phyloP scores from a whole-genome alignment of 2,797 vertebrate species.

The Rallus crepitans region DNA sequence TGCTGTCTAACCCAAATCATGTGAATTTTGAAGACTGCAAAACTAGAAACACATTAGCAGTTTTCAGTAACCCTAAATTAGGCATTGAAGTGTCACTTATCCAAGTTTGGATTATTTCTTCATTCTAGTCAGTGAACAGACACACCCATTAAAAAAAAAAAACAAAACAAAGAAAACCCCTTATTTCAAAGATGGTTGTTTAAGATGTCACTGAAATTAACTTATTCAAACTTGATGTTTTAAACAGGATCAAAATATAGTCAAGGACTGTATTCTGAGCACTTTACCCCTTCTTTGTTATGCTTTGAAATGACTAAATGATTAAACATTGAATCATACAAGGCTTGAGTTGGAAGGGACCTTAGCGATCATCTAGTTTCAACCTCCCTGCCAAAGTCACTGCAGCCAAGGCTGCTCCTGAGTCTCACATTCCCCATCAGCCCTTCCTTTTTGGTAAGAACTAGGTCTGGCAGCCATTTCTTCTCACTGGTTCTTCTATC shows the following conservation, averaged over 20 bases:
- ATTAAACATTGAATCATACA: background rate
- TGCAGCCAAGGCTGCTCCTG: no score
- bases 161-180: no score
- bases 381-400: no score
- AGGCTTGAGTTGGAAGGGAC: no score
- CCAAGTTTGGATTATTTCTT: background rate
- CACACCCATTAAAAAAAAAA: background rate
- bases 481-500: no score
- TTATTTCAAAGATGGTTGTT: background rate
- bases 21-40: background rate
- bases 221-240: background rate
- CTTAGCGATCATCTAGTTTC: no score
- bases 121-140: background rate
- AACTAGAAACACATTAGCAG: background rate
- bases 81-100: background rate
- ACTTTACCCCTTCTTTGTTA: background rate
- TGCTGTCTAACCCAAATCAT: background rate
- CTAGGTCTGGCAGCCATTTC: no score
- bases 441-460: no score
- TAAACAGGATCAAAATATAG: background rate
- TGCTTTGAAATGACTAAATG: background rate
- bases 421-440: no score
- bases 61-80: background rate
- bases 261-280: background rate
- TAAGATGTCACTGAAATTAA: background rate